Percentiles rank a stretch among this genome's conserved stretches.
Evolutionary conservation across 2,888 invertebrate species (phyloP).

Genomic region (Prosopocoilus inquinatus): DNA sequence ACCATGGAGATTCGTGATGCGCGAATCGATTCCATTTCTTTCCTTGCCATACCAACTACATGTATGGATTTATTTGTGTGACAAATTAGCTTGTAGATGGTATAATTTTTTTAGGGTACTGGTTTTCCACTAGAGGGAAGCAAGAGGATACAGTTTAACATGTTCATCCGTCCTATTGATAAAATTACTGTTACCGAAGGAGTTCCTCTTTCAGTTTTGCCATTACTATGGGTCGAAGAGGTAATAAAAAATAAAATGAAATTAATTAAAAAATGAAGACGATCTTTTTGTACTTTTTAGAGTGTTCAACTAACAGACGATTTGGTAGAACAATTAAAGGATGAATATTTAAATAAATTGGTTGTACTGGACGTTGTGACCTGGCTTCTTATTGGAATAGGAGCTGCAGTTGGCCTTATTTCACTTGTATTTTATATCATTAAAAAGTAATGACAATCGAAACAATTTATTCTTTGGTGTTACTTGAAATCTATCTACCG

Average conservation of each 20-base stretch:
- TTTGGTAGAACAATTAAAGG: constrained; percentile 53
- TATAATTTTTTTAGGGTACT: constrained; percentile 53
- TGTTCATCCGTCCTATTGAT: constrained; percentile 57
- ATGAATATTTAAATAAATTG: constrained; percentile 52
- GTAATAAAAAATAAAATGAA: constrained; percentile 52
- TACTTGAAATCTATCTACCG: too few relatives aligned
- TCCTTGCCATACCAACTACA: too few relatives aligned
- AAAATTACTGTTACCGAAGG: constrained; percentile 52
- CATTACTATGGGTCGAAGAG: constrained; percentile 67
- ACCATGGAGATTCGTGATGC: too few relatives aligned
- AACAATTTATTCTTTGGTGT: too few relatives aligned
- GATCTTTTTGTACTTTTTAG: constrained; percentile 43
- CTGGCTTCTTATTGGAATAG: constrained; percentile 53
- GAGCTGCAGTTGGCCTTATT: constrained; percentile 28
- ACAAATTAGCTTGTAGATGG: too few relatives aligned
- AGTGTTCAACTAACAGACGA: constrained; percentile 56
- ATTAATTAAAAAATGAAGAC: neutral
- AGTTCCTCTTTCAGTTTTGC: constrained; percentile 55
- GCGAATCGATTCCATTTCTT: too few relatives aligned
- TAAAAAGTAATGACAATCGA: too few relatives aligned
- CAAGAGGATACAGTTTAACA: constrained; percentile 65
- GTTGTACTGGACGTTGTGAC: constrained; percentile 54
- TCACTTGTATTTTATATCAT: neutral
- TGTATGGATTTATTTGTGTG: too few relatives aligned
- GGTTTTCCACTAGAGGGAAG: constrained; percentile 60